Conservation (phyloP, 2,888 invertebrate species). For the Celastrina argiolus region DNA sequence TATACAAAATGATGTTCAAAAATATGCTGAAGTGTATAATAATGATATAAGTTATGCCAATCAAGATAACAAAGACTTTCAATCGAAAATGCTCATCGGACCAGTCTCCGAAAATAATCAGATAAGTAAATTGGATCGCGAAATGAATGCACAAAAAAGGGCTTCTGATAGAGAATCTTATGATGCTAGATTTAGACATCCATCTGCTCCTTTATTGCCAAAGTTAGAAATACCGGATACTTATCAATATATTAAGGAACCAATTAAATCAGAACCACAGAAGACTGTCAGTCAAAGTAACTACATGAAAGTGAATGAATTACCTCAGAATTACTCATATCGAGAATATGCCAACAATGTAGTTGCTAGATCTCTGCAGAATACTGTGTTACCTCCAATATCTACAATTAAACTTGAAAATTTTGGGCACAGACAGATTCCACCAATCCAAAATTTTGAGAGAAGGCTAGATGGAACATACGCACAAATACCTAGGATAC, state of each 20-base stretch:
- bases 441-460: constrained; percentile 55
- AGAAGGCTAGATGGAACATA: constrained; percentile 51
- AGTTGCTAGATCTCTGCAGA: constrained; percentile 48
- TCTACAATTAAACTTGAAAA: constrained; percentile 74
- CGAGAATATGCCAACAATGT: constrained; percentile 58
- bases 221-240: constrained; percentile 68
- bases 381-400: constrained; percentile 65
- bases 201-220: constrained; percentile 65
- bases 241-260: constrained; percentile 63
- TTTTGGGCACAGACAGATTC: constrained; percentile 59
- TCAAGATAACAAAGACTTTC: constrained; percentile 76
- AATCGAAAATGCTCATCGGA: constrained; percentile 76
- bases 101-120: constrained; percentile 74
- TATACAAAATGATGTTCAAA: constrained; percentile 65
- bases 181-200: constrained; percentile 66
- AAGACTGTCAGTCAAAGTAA: constrained; percentile 45
- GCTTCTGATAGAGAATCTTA: constrained; percentile 62
- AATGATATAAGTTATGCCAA: constrained; percentile 69
- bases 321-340: constrained; percentile 44
- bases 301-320: constrained; percentile 39
- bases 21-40: constrained; percentile 69
- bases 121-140: constrained; percentile 55
- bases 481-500: constrained; percentile 50
- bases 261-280: constrained; percentile 53
- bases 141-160: constrained; percentile 65